phyloP scores from a whole-genome alignment of 2,888 invertebrate genomes.

The Urechis unicinctus region DNA sequence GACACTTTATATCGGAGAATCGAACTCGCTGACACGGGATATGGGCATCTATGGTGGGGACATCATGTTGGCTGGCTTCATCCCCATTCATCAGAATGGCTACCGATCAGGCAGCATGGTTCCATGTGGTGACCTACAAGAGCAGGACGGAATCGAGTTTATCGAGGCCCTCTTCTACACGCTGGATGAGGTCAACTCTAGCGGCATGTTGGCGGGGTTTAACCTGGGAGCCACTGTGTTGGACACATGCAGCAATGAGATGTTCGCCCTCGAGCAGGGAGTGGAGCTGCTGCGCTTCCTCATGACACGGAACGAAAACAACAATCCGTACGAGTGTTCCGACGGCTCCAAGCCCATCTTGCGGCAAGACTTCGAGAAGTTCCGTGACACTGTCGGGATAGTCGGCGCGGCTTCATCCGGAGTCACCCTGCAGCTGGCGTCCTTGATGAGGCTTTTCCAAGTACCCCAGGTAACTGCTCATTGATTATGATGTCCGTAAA shows the following conservation, averaged over 20 bases:
- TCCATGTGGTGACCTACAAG: constrained; percentile 50
- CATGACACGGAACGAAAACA: not conserved
- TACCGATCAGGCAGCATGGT: not conserved
- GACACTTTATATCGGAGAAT: no score
- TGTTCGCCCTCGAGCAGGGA: constrained; percentile 64
- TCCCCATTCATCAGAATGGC: not conserved
- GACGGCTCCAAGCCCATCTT: constrained; percentile 2
- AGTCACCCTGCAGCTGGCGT: constrained; percentile 57
- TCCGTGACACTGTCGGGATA: constrained; percentile 54
- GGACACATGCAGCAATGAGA: constrained; percentile 63
- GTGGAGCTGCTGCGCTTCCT: constrained; percentile 37
- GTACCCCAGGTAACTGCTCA: constrained; percentile 55
- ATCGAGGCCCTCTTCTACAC: constrained; percentile 66
- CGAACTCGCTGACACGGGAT: not conserved
- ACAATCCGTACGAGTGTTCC: not conserved
- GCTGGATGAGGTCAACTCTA: constrained; percentile 62
- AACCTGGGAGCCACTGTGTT: constrained; percentile 60
- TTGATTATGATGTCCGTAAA: no score
- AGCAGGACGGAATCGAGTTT: constrained; percentile 65
- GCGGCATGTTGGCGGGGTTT: constrained; percentile 58
- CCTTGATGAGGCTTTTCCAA: constrained; percentile 55
- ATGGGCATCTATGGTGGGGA: not conserved
- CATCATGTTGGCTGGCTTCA: not conserved
- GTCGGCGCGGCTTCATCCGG: constrained; percentile 57
- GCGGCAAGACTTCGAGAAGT: not conserved